These are phyloP conservation scores for Elgonia sp. DNA, from an alignment of 2,888 invertebrate species.

Conservation along the genomic window DNA sequence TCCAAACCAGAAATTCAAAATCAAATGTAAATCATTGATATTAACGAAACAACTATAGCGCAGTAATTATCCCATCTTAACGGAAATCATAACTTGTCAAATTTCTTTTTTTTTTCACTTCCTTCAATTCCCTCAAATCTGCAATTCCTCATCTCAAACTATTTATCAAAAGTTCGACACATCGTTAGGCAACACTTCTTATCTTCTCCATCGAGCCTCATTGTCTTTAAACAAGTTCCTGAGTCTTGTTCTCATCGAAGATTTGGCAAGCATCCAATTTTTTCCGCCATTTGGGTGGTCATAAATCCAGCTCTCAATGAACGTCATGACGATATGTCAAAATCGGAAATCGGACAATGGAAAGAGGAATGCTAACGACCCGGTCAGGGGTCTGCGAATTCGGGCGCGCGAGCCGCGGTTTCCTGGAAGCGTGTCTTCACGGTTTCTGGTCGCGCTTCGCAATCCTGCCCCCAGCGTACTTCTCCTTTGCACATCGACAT, in stretches of 20 bases:
- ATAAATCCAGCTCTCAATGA: slow-evolving; percentile 30
- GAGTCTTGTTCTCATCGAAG: slow-evolving; percentile 16
- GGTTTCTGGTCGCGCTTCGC: slow-evolving; percentile 85
- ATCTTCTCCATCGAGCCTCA: neutral
- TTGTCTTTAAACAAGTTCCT: slow-evolving; percentile 41
- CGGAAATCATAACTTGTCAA: too few species aligned
- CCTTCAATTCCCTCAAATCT: too few species aligned
- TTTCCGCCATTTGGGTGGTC: slow-evolving; percentile 46
- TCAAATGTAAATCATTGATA: too few species aligned
- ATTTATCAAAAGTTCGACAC: too few species aligned
- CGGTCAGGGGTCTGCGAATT: slow-evolving; percentile 68
- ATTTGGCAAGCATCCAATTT: slow-evolving; percentile 54
- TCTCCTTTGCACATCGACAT: slow-evolving; percentile 71
- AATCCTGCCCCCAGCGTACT: slow-evolving; percentile 77
- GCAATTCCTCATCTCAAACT: too few species aligned
- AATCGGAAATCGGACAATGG: slow-evolving; percentile 61
- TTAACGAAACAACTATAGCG: too few species aligned
- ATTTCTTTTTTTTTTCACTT: too few species aligned
- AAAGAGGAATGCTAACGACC: slow-evolving; percentile 59
- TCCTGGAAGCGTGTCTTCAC: slow-evolving; percentile 86
- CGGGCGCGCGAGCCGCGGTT: slow-evolving; percentile 83
- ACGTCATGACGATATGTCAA: slow-evolving; percentile 39
- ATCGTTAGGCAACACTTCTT: slow-evolving; percentile 7
- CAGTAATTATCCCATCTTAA: too few species aligned
- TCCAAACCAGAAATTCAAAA: too few species aligned